Base-by-base conservation (phyloP, 2,113 vertebrate genomes). In the Euleptes europaea region DNA sequence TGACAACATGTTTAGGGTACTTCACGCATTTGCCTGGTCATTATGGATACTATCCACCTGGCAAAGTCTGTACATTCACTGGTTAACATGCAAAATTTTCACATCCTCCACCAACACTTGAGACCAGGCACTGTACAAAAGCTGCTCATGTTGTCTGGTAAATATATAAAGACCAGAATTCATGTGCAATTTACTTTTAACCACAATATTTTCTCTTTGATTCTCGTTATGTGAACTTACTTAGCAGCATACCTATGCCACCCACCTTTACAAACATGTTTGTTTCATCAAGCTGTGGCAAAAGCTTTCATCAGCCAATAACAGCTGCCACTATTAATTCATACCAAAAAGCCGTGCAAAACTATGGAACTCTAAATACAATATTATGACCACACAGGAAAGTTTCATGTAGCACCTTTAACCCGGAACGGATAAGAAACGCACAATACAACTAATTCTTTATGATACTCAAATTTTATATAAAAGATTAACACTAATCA, bases 361-460 rank as follows among this genome's bases (percentile, higher is more conserved):
- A 2, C 1, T 42, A 26, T 38, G 47, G 2, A 1, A 15, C 72
- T 83, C 70, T 47, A 14, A 87, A 81, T 71, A 1, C 23, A 51
- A 70, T 3, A 1, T 57, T 65, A 84, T 78, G 78, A 75, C 82
- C n/a, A 80, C 8, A 57, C 19, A 72, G 23, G 35, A 3, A 72
- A 23, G 54, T 17, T 78, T 80, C 81, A 76, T 31, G 0, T 1
- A 42, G 72, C 12, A 74, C 21, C 1, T n/a, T 79, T 78, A 90
- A 33, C 33, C 70, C 88, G 83, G 89, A 88, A 71, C 77, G 26
- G 66, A 28, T 83, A 86, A 83, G 35, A 76, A 89, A 91, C 0
- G 88, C 40, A 87, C 76, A 80, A 86, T 87, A 91, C 87, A 35
- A 85, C 38, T 75, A 80, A 79, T 23, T 9, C 83, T 83, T 85